Evolutionary conservation across 1,140 invertebrate genomes (phyloP), one percentile per base, ranked within the genome.

Genomic region (Diorhabda carinulata): DNA sequence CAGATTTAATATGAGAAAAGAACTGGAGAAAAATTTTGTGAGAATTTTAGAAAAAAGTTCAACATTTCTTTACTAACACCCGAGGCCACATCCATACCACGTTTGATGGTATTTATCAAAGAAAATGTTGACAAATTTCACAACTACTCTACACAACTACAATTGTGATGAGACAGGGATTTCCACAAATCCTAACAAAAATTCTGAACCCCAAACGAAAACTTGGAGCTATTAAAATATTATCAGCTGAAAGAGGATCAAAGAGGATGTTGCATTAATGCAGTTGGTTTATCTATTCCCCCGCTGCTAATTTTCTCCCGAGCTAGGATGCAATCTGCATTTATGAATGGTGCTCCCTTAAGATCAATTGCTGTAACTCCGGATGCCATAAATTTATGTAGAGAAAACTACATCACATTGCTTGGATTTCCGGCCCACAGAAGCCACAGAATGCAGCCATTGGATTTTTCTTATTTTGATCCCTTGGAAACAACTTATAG

Each of bases 401-500:
- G 72, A 74, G 67, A 82, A 63, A 72, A 75, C 68, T 76, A 78
- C 43, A 79, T 83, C 57, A 67, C 77, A 56, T 57, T 82, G 63
- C 58, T 83, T 44, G 74, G 74, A 45, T 25, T 25, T 25, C 25
- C 25, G 25, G 25, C 25, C 25, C 25, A 25, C 25, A 25, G 25
- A 25, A 25, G 25, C 25, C 25, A 25, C 25, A 25, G 25, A 25
- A 25, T 25, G 25, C 25, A 25, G 25, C 25, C 25, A 25, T 25
- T 73, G 25, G 25, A 83, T 62, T 78, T 78, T 7, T 71, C 72
- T 40, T 76, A 82, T 57, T 83, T 73, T 77, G 75, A 74, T 5
- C 75, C 82, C 58, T 76, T 84, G 5, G 83, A 84, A 72, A 78
- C 60, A 61, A 63, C 45, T 6, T 72, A 66, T 71, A 44, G 73